A percentile compares a stretch with the other conserved stretches of the same genome.
phyloP scores from a whole-genome alignment of 2,797 vertebrate genomes.

The Notolabrus celidotus region DNA sequence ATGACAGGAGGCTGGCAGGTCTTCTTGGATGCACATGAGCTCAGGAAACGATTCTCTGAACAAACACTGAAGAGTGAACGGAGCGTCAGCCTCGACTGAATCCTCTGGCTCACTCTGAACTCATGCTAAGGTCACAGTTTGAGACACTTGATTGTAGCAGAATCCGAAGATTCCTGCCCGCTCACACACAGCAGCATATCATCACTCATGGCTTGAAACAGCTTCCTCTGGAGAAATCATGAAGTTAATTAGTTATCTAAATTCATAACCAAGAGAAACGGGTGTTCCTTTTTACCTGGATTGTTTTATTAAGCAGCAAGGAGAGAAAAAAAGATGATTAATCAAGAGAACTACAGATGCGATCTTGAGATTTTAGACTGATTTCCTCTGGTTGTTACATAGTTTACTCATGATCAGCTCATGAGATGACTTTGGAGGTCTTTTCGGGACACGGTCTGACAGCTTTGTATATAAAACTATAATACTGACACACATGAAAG shows the following conservation, averaged over 20 bases:
- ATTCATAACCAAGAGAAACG: constrained; percentile 42
- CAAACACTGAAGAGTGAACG: not conserved
- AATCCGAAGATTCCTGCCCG: constrained; percentile 10
- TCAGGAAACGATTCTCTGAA: not conserved
- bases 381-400: too few relatives aligned
- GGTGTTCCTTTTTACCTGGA: constrained; percentile 24
- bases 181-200: constrained; percentile 6
- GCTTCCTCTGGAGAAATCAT: constrained; percentile 34
- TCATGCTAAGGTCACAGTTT: constrained; percentile 26
- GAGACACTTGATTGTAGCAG: constrained; percentile 16
- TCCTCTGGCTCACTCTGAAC: constrained; percentile 3
- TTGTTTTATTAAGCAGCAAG: too few relatives aligned
- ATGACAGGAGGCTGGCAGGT: not conserved
- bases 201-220: too few relatives aligned
- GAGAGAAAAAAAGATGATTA: too few relatives aligned
- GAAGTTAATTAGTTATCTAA: constrained; percentile 34
- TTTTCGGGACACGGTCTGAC: too few relatives aligned
- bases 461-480: too few relatives aligned
- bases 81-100: not conserved
- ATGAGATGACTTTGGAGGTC: too few relatives aligned
- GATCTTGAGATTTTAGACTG: too few relatives aligned
- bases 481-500: too few relatives aligned
- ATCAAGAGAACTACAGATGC: too few relatives aligned
- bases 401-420: too few relatives aligned
- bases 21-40: not conserved